Conservation (phyloP, 2,888 invertebrate genomes). For the Polymixis lichenea region DNA sequence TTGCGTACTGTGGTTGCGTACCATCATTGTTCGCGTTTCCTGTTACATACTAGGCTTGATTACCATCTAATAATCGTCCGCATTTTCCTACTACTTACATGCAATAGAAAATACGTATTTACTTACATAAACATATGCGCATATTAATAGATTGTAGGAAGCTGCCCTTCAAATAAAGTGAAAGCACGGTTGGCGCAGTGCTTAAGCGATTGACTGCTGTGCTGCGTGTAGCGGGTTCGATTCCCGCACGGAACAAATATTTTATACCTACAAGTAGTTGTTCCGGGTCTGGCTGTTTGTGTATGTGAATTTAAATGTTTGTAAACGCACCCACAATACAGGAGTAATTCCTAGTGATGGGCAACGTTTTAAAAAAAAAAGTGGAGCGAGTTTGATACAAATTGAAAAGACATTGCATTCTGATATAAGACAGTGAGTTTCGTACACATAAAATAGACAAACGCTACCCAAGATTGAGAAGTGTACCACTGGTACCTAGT, state of each 20-base stretch:
- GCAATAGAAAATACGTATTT: conserved; percentile 21
- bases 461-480: not conserved
- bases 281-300: too few relatives aligned
- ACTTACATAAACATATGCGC: conserved; percentile 19
- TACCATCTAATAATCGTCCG: conserved; percentile 28
- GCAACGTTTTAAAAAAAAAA: too few relatives aligned
- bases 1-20: too few relatives aligned
- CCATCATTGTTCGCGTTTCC: conserved; percentile 41
- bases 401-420: conserved; percentile 8
- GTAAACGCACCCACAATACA: too few relatives aligned
- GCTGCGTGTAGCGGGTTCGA: too few relatives aligned
- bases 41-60: conserved; percentile 33
- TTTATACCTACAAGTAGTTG: too few relatives aligned
- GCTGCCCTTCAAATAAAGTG: conserved; percentile 6
- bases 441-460: not conserved
- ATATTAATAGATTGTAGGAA: conserved; percentile 18
- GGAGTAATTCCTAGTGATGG: too few relatives aligned
- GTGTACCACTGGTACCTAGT: not conserved
- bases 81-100: conserved; percentile 12
- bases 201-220: too few relatives aligned
- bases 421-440: not conserved
- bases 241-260: too few relatives aligned
- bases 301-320: too few relatives aligned
- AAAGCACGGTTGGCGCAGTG: too few relatives aligned
- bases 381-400: conserved; percentile 4